Percentiles rank a stretch among this genome's conserved stretches.
These are phyloP conservation scores for Drosophila suboccidentalis DNA, from an alignment of 2,888 invertebrate genomes.

Conservation along the genomic window DNA sequence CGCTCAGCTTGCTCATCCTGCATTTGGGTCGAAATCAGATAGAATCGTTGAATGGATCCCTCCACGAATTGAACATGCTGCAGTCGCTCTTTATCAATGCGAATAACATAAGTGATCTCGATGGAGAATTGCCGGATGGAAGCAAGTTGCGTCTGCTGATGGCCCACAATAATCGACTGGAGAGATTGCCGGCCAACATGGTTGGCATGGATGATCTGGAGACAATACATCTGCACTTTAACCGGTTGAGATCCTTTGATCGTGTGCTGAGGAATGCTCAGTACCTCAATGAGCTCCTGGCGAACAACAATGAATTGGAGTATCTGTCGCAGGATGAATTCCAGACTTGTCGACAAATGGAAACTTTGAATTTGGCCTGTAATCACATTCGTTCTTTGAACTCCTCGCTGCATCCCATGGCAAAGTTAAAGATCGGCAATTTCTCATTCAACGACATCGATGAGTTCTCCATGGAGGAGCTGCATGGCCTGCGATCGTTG, in stretches of 20 bases:
- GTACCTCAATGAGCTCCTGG: slow-evolving; percentile 89
- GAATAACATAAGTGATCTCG: slow-evolving; percentile 91
- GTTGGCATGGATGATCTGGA: slow-evolving; percentile 90
- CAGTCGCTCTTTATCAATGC: slow-evolving; percentile 93
- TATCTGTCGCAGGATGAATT: slow-evolving; percentile 92
- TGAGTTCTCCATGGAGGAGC: slow-evolving; percentile 93
- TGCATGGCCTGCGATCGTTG: slow-evolving; percentile 90
- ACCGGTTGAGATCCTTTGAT: slow-evolving; percentile 90
- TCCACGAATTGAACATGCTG: slow-evolving; percentile 90
- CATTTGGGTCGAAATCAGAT: slow-evolving; percentile 92
- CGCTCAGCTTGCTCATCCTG: slow-evolving; percentile 89
- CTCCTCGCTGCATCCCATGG: slow-evolving; percentile 90
- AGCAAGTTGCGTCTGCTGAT: slow-evolving; percentile 89
- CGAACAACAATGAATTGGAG: slow-evolving; percentile 91
- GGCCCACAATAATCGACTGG: slow-evolving; percentile 91
- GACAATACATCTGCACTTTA: slow-evolving; percentile 90
- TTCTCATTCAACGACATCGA: slow-evolving; percentile 91
- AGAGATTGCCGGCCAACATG: slow-evolving; percentile 90
- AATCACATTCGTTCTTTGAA: slow-evolving; percentile 91
- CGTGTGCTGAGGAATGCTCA: slow-evolving; percentile 90
- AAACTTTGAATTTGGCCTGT: slow-evolving; percentile 90
- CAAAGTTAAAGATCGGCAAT: slow-evolving; percentile 90
- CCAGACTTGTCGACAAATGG: slow-evolving; percentile 89
- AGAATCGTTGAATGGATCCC: slow-evolving; percentile 90
- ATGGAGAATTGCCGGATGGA: slow-evolving; percentile 91